Evolutionary conservation across 2,888 invertebrate species (phyloP).

Genomic region (Serripes groenlandicus): DNA sequence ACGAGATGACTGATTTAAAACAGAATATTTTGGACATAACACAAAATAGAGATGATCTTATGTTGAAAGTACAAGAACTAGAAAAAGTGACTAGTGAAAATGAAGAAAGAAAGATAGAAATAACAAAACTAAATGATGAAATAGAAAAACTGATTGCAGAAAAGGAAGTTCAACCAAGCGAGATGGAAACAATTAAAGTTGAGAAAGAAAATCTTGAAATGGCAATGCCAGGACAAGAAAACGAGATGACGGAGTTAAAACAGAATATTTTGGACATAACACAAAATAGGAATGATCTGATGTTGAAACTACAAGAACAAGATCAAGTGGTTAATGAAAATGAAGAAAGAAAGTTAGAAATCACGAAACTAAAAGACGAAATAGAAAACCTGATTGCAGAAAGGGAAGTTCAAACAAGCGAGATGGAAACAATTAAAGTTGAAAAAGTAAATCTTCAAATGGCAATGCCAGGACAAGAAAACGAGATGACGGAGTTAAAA

Average conservation of each 20-base stretch:
- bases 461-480: constrained; percentile 53
- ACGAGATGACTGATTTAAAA: constrained; percentile 53
- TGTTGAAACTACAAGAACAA: constrained; percentile 9
- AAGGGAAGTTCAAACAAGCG: constrained; percentile 13
- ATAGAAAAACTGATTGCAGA: constrained; percentile 24
- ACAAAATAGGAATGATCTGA: constrained; percentile 32
- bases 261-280: constrained; percentile 45
- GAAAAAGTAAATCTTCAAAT: constrained; percentile 41
- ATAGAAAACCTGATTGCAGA: constrained; percentile 24
- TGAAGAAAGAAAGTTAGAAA: constrained; percentile 25
- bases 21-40: constrained; percentile 45
- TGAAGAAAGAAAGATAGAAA: constrained; percentile 24
- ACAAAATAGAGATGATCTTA: constrained; percentile 33
- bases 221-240: no score
- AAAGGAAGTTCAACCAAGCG: constrained; percentile 16
- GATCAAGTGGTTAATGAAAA: constrained; percentile 35
- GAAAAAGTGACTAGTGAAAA: constrained; percentile 35
- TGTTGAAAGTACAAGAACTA: constrained; percentile 10
- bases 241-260: constrained; percentile 53
- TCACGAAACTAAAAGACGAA: constrained; percentile 29
- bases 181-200: constrained; percentile 53
- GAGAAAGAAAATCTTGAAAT: constrained; percentile 40
- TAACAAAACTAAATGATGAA: constrained; percentile 29
- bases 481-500: constrained; percentile 53
- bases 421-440: constrained; percentile 53